Base-by-base conservation (phyloP, 2,797 vertebrate species). In the Enteromius anoplus region DNA sequence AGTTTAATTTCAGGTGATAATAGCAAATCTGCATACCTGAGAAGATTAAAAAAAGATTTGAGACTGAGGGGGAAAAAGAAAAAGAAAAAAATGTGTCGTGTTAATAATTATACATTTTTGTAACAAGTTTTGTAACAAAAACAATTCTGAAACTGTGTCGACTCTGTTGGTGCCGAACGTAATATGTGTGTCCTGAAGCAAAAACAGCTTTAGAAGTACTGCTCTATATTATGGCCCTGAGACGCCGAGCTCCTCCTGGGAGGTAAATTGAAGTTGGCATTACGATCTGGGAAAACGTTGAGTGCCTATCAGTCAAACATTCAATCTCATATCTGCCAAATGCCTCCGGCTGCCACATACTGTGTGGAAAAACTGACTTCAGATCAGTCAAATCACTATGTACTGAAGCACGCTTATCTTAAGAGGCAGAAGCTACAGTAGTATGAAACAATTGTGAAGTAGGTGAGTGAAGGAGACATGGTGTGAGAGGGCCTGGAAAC, bases 371-470 rank as follows among this genome's bases (percentile, higher is more conserved):
- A 68, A 73, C 83, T 75, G 77, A 83, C 64, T 51, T 73, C 84
- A 82, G 78, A 82, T 86, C 80, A 85, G 75, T 29, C 75, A 72
- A 79, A 85, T 58, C 32, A 60, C 72, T 29, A 80, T 80, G 40
- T 78, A 73, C 49, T 71, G 60, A 65, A 64, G 42, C 64, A 83
- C 62, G 65, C 21, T 69, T 69, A 69, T 72, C 75, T 58, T 79
- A 65, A 82, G 32, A 70, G 66, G 47, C 68, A 73, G 55, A 55
- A 84, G 45, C 60, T n/a, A n/a, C n/a, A n/a, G n/a, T 45, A 65
- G 29, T 49, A 78, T 78, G 49, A 49, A 77, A 78, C 47, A 78
- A 64, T 26, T 2, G 58, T 14, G 75, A 64, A 40, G n/a, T n/a
- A 45, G 37, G 1, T 11, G 73, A 77, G 84, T 58, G 42, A 78